Percentiles rank a stretch among this genome's conserved stretches.
Conservation (phyloP, 1,140 invertebrate genomes). For the Pseudomyrmex flavicornis region DNA sequence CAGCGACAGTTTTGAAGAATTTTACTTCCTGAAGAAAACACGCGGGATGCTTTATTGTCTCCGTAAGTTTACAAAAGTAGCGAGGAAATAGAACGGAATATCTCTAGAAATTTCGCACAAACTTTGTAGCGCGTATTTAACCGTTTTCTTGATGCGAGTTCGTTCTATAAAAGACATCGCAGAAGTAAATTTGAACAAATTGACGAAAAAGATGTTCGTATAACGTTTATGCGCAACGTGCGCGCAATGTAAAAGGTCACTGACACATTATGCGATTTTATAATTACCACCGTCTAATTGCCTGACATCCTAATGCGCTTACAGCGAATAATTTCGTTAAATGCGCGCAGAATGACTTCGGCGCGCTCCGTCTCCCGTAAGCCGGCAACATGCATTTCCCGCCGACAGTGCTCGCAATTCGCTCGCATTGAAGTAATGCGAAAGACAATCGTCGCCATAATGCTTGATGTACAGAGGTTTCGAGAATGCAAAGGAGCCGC, state of each 20-base stretch:
- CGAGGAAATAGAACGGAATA: no score
- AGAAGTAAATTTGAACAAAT: no score
- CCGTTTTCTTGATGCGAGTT: no score
- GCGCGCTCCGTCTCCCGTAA: constrained; percentile 21
- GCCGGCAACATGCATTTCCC: constrained; percentile 30
- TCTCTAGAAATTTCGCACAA: not conserved
- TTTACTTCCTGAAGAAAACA: not conserved
- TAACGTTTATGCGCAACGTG: no score
- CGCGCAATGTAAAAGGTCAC: not conserved
- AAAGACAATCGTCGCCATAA: constrained; percentile 13
- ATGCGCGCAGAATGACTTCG: not conserved
- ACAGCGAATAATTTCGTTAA: constrained; percentile 19
- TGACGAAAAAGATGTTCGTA: no score
- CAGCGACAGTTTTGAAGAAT: not conserved
- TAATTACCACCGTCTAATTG: not conserved
- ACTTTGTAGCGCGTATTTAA: no score
- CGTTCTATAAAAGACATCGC: no score
- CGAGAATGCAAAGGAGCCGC: not conserved
- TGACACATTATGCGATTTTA: constrained; percentile 15
- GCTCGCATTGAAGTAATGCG: constrained; percentile 18
- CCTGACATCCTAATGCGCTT: not conserved
- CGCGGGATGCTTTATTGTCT: not conserved
- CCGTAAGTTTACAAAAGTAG: no score
- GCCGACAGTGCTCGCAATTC: constrained; percentile 20
- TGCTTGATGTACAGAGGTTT: not conserved